Conservation (phyloP, 2,888 invertebrate genomes). For the Conchocele bisecta region DNA sequence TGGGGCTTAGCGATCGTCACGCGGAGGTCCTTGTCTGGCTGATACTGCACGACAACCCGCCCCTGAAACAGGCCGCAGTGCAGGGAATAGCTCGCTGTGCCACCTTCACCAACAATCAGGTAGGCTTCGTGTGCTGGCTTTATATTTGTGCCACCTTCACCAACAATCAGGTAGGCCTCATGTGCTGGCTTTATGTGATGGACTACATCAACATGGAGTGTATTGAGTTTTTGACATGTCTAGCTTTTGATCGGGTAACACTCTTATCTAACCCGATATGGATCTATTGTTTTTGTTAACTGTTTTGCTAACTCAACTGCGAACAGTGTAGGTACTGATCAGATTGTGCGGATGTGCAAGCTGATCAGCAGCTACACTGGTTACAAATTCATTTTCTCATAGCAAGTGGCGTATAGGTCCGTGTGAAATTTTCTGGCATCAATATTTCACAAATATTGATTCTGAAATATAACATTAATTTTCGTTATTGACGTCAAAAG, state of each 20-base stretch:
- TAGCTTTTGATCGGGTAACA: background rate
- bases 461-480: no score
- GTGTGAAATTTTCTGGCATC: no score
- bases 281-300: no score
- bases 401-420: no score
- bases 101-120: conserved; percentile 84
- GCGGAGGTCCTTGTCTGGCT: conserved; percentile 76
- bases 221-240: background rate
- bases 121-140: conserved; percentile 58
- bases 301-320: no score
- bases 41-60: conserved; percentile 83
- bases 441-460: no score
- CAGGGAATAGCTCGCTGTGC: conserved; percentile 84
- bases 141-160: conserved; percentile 83
- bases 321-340: no score
- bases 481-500: no score
- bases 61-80: conserved; percentile 83
- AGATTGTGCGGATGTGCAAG: no score
- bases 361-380: no score
- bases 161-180: conserved; percentile 83
- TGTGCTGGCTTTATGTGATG: conserved; percentile 61
- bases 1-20: conserved; percentile 59
- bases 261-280: no score
- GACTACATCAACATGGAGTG: conserved; percentile 83
- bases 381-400: no score